These are phyloP conservation scores for Coelopa pilipes DNA, from an alignment of 2,888 invertebrate species.

Conservation along the genomic window DNA sequence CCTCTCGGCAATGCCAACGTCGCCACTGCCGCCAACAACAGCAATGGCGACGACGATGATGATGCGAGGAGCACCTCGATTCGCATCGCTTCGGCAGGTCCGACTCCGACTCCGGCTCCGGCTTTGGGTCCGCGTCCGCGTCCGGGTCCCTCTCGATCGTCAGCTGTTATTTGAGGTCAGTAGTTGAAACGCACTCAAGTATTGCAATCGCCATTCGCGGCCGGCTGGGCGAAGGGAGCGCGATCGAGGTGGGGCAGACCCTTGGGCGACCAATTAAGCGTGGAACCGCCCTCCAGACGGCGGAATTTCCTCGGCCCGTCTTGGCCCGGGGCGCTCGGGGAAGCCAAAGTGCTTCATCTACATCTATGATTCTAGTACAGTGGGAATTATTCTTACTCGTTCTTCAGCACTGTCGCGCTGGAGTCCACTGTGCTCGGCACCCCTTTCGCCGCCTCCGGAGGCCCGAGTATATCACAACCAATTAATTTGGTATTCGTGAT, in stretches of 20 bases:
- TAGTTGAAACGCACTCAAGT: conserved; percentile 18
- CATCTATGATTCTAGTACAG: no score
- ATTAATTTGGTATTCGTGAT: conserved; percentile 68
- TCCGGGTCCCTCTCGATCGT: no score
- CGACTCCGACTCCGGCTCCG: no score
- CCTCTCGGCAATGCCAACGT: no score
- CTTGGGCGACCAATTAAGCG: not conserved
- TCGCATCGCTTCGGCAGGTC: not conserved
- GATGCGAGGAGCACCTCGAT: no score
- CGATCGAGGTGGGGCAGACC: not conserved
- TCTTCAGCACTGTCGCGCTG: not conserved
- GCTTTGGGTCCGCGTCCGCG: no score
- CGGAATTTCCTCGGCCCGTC: no score
- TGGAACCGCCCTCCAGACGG: no score
- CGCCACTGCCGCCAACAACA: no score
- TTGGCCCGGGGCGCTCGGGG: no score
- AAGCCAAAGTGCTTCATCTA: no score
- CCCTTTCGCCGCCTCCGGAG: not conserved
- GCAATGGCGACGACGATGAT: no score
- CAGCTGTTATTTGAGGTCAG: conserved; percentile 32
- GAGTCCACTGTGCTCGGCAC: not conserved
- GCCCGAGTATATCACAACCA: conserved; percentile 60
- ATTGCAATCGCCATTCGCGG: not conserved
- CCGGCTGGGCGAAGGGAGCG: not conserved
- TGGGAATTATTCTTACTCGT: not conserved